These are phyloP conservation scores for Macrostomum lignano DNA, from an alignment of 1,140 invertebrate genomes.

Conservation along the genomic window DNA sequence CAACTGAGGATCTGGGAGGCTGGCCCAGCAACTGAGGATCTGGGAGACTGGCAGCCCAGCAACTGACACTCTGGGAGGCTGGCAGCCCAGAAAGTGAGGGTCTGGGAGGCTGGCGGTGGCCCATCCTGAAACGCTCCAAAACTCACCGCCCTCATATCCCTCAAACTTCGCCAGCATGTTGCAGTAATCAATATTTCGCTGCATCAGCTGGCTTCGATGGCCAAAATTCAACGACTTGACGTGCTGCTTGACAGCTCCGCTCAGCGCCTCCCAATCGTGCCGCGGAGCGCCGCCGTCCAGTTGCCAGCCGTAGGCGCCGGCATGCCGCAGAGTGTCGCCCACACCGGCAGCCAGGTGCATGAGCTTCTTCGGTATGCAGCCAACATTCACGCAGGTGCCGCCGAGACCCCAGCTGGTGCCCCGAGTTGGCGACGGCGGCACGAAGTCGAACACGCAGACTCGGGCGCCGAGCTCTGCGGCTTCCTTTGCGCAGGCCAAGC, in stretches of 20 bases:
- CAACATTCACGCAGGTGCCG: conserved; percentile 86
- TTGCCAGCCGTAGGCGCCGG: conserved; percentile 5
- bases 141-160: too few species aligned
- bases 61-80: too few species aligned
- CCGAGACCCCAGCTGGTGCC: conserved; percentile 38
- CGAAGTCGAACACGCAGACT: not conserved
- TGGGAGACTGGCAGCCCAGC: too few species aligned
- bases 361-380: conserved; percentile 83
- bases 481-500: too few species aligned
- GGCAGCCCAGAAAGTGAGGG: too few species aligned
- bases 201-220: conserved; percentile 32
- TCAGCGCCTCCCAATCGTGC: conserved; percentile 34
- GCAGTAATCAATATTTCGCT: conserved; percentile 56
- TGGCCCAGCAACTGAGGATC: too few species aligned
- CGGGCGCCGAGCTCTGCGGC: not conserved
- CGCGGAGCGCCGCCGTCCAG: conserved; percentile 5
- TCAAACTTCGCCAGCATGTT: too few species aligned
- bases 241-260: conserved; percentile 32
- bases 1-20: too few species aligned
- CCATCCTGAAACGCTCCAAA: too few species aligned
- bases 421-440: too few species aligned
- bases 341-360: conserved; percentile 74
- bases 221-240: conserved; percentile 37
- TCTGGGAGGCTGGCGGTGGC: too few species aligned
- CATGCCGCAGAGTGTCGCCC: conserved; percentile 37